Evolutionary conservation across 2,888 invertebrate genomes (phyloP).

Genomic region (Didymodactylos carnosus): DNA sequence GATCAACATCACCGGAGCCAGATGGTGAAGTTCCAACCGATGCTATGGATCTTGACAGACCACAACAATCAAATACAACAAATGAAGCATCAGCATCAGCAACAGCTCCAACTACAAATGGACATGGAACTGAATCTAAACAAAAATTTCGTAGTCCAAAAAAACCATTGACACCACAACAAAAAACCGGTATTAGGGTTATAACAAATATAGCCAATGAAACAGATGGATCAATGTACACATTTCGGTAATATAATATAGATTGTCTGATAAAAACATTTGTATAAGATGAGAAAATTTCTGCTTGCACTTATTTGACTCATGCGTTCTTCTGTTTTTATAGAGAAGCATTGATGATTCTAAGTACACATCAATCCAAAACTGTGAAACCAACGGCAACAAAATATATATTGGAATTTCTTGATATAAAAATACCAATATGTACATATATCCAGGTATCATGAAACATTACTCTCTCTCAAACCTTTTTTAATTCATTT

Average conservation of each 20-base stretch:
- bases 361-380: slow-evolving; percentile 34
- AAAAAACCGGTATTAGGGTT: slow-evolving; percentile 25
- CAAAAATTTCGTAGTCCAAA: background rate
- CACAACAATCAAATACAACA: background rate
- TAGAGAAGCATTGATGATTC: slow-evolving; percentile 42
- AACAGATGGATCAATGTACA: slow-evolving; percentile 31
- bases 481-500: background rate
- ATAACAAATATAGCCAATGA: slow-evolving; percentile 26
- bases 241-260: slow-evolving; percentile 25
- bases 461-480: background rate
- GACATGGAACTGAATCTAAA: too few relatives aligned
- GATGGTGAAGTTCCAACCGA: too few relatives aligned
- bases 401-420: slow-evolving; percentile 45
- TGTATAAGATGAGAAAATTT: background rate
- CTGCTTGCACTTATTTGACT: too few relatives aligned
- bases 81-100: background rate
- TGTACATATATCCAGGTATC: slow-evolving; percentile 40
- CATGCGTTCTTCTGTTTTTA: slow-evolving; percentile 17
- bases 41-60: too few relatives aligned
- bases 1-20: too few relatives aligned
- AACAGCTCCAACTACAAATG: slow-evolving; percentile 16
- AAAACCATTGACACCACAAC: slow-evolving; percentile 28
- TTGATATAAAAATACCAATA: slow-evolving; percentile 44
- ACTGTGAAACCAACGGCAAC: slow-evolving; percentile 41
- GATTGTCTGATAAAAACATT: background rate